Base-by-base conservation (phyloP, 2,888 invertebrate genomes). In the Mimumesa dahlbomi region DNA sequence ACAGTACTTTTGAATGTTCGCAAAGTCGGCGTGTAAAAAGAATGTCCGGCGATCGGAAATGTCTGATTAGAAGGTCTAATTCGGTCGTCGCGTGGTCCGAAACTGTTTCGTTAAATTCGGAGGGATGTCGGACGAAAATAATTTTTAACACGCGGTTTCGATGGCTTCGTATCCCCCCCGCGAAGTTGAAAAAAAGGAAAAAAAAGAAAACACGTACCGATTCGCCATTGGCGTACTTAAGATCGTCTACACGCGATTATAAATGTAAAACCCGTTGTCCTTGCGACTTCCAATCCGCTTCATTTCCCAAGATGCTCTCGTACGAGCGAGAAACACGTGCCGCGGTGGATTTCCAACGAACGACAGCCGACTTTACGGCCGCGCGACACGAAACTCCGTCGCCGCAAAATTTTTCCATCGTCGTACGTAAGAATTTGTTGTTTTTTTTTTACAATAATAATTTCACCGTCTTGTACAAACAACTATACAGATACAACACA, bases 241-340 rank as follows among this genome's bases (percentile, higher is more conserved):
- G 70, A 71, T 62, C 46, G 57, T 52, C 52, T 57, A 49, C 70
- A 68, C 69, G 52, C 70, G 70, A 71, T 71, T n/a, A 62, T 57
- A 61, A 62, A 38, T 38, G 52, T 62, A 69, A 62, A 67, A 71
- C 42, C 48, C 25, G 42, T 42, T 52, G 68, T 56, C 61, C 68
- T 67, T 70, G 69, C 68, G 19, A 45, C 40, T 16, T 61, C 40
- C 56, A 50, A 70, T 61, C 34, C 61, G 56, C 40, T 52, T 70
- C 68, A 61, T 70, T 68, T 61, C 54, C 61, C 69, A 67, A 59
- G 69, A 70, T 58, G 61, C 68, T 16, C 40, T 7, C 14, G 31
- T 29, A 36, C 34, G 25, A 43, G 31, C 6, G 21, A 21, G 34
- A 11, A 67, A 34, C 68, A 52, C 59, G 54, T 46, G 61, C 31